Base-by-base conservation (phyloP, 2,113 vertebrate species). In the Oncorhynchus clarkii region DNA sequence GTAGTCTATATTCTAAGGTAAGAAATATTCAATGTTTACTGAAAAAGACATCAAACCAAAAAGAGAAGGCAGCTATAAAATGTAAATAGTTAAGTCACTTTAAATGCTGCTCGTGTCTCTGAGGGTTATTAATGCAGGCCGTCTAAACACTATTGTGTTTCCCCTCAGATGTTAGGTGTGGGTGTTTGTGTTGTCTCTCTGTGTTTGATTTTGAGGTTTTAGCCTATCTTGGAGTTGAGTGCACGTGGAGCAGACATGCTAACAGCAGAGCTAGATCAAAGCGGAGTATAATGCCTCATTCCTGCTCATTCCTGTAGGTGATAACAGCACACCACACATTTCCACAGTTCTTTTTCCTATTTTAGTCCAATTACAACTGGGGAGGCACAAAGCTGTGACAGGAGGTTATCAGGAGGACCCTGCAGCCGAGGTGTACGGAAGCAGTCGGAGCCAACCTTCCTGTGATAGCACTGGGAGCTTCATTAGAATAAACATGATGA, bases 351-450 rank as follows among this genome's bases (percentile, higher is more conserved):
- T 83, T 62, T 74, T 67, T 81, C 45, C 71, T 85, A 79, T 81
- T 45, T 82, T 74, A 70, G 81, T 81, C 64, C 80, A 81, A 88
- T 85, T 85, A 84, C 81, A 45, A 70, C 71, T 54, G 74, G 48
- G 57, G 9, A 80, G 60, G 80, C 74, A 73, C 73, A 76, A 74
- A 86, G 78, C 54, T 54, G 74, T 75, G 84, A 73, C 5, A 31
- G 80, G 85, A 86, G 88, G 84, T 91, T 91, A 91, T 92, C 89
- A 62, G 79, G 54, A 68, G 48, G 71, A 71, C 72, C 80, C 85
- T 86, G 18, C 57, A 79, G 74, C 72, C 67, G 78, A 18, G 59
- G 26, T 70, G 78, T 77, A 79, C 66, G 68, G 72, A 60, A 60
- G 72, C 76, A 83, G 73, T 39, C 72, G 62, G 3, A 57, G 67